A percentile compares a stretch with the other conserved stretches of the same genome.
phyloP scores from a whole-genome alignment of 1,140 invertebrate species.

The Odontomachus brunneus region DNA sequence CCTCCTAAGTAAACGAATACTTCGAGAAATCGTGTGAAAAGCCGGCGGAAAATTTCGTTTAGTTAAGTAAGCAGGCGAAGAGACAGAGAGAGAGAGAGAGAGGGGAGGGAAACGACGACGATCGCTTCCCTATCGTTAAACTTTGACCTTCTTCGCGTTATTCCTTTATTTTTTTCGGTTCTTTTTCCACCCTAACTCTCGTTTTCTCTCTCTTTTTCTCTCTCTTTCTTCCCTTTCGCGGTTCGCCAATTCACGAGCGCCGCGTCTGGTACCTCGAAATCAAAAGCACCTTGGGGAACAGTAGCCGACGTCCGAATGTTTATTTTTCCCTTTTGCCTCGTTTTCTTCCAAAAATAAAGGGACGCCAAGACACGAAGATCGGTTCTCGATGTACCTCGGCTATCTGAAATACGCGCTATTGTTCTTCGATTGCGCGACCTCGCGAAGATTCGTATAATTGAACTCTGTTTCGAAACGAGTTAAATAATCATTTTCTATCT shows the following conservation, averaged over 20 bases:
- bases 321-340: conserved; percentile 56
- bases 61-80: conserved; percentile 35
- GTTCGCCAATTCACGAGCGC: conserved; percentile 23
- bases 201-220: not conserved
- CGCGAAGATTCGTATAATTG: conserved; percentile 18
- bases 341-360: conserved; percentile 57
- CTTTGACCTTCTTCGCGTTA: conserved; percentile 36
- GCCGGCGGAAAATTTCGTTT: conserved; percentile 46
- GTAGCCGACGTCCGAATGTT: conserved; percentile 56
- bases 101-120: too few species aligned
- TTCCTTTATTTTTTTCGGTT: conserved; percentile 9
- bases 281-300: conserved; percentile 68
- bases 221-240: not conserved
- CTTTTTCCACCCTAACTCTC: not conserved
- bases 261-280: conserved; percentile 56
- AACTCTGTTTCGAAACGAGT: not conserved
- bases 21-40: conserved; percentile 35
- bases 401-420: not conserved
- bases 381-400: conserved; percentile 17
- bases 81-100: not conserved
- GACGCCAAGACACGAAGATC: not conserved
- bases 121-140: conserved; percentile 40
- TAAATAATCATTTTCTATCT: conserved; percentile 32
- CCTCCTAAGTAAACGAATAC: conserved; percentile 38
- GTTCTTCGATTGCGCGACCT: not conserved